A percentile compares a stretch with the other conserved stretches of the same genome.
Conservation (phyloP, 2,797 vertebrate genomes). For the Tenualosa thibaudeaui region DNA sequence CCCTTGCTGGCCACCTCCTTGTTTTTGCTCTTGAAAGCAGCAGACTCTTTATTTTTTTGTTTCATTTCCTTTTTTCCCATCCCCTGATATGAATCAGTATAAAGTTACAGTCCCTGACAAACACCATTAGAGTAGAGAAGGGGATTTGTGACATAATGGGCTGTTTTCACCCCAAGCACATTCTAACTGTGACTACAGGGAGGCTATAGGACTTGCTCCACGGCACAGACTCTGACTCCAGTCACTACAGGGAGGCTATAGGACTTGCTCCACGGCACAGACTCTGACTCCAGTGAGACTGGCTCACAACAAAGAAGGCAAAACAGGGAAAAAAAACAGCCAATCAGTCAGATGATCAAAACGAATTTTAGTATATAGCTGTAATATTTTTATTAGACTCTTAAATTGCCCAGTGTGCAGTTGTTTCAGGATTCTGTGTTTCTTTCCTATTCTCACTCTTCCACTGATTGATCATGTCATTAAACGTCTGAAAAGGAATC, state of each 20-base stretch:
- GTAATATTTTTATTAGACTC: constrained; percentile 35
- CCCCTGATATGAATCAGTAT: constrained; percentile 10
- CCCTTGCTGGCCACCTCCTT: constrained; percentile 1
- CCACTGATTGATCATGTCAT: constrained; percentile 23
- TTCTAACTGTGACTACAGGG: background rate
- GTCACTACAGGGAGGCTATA: too few species aligned
- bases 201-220: too few species aligned
- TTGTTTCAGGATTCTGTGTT: constrained; percentile 35
- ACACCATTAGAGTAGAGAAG: background rate
- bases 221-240: background rate
- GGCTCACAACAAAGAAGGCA: background rate
- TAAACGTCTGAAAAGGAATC: constrained; percentile 24
- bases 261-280: background rate
- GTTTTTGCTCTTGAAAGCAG: background rate
- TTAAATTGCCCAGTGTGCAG: constrained; percentile 38
- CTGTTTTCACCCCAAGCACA: constrained; percentile 6
- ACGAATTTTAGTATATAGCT: constrained; percentile 27
- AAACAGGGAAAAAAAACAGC: background rate
- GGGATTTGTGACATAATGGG: constrained; percentile 17
- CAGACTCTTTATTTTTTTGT: constrained; percentile 1
- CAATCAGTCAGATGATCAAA: constrained; percentile 35
- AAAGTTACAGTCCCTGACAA: constrained; percentile 3
- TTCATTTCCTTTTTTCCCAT: constrained; percentile 5
- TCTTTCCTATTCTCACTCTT: background rate
- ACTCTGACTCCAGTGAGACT: background rate